Base-by-base conservation (phyloP, 1,140 invertebrate species). In the Arctopsyche grandis region DNA sequence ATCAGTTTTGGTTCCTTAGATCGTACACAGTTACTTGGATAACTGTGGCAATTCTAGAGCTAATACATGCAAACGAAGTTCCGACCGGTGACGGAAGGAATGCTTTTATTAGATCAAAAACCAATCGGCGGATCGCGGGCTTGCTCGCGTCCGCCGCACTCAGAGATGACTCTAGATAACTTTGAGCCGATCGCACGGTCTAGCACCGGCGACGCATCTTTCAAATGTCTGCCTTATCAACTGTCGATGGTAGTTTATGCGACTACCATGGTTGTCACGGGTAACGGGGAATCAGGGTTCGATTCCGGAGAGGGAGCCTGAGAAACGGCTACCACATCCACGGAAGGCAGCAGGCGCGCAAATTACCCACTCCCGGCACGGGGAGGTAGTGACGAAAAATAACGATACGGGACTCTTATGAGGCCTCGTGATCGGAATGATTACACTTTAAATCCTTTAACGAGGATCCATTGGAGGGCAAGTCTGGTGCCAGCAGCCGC, bases 311-410 rank as follows among this genome's bases (percentile, higher is more conserved):
- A 94, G 92, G 93, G 92, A 94, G 92, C 93, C 93, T 94, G 93
- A 94, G 93, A 95, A 94, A 95, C 91, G 92, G 93, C 94, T 95
- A 95, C 93, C 93, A 95, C 93, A 93, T 94, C 93, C 91, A 95
- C 92, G 93, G 93, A 95, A 94, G 93, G 94, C 93, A 95, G 93
- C 93, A 95, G 92, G 93, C 93, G 92, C 93, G 93, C 91, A 94
- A 94, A 91, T 93, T 95, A 95, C 93, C 93, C 93, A 95, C 89
- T 95, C 92, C 92, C 90, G 89, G 89, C 89, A 91, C 91, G 91
- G 91, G 91, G 90, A 92, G 91, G 90, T 92, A 92, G 91, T 94
- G 93, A 95, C 92, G 91, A 95, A 92, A 95, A 94, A 95, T 95
- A 95, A 94, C 92, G 91, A 94, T 93, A 92, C 91, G 88, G 90